Conservation (phyloP, 2,113 vertebrate species). For the Trogon surrucura region DNA sequence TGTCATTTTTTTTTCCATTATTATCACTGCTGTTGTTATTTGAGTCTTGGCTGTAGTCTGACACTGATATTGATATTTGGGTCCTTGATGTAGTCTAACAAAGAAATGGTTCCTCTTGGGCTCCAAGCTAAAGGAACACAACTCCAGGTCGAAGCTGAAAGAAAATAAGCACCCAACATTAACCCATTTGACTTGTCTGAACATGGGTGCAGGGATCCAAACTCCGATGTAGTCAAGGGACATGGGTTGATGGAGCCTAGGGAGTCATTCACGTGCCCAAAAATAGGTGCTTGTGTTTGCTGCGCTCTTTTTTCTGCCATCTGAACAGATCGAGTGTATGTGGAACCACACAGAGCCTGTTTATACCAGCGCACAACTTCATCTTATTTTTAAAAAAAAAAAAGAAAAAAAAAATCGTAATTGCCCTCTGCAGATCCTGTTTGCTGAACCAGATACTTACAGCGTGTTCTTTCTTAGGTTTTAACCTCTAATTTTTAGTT, state of each 20-base stretch:
- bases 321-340: neutral
- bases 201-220: neutral
- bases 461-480: neutral
- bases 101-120: neutral
- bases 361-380: neutral
- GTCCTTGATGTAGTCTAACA: neutral
- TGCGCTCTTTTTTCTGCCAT: neutral
- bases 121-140: neutral
- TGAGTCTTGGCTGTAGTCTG: neutral
- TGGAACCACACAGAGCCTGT: accelerated
- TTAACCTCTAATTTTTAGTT: neutral
- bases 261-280: neutral
- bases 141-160: neutral
- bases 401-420: accelerated
- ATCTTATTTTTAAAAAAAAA: neutral
- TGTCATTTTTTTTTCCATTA: neutral
- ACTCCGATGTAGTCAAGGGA: neutral
- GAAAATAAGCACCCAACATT: neutral
- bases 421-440: neutral
- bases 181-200: neutral
- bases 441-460: neutral
- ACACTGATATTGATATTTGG: neutral
- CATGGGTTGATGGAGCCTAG: neutral
- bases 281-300: neutral
- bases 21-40: neutral